Evolutionary conservation across 2,113 vertebrate genomes (phyloP).

Genomic region (Ceyx cyanopectus): DNA sequence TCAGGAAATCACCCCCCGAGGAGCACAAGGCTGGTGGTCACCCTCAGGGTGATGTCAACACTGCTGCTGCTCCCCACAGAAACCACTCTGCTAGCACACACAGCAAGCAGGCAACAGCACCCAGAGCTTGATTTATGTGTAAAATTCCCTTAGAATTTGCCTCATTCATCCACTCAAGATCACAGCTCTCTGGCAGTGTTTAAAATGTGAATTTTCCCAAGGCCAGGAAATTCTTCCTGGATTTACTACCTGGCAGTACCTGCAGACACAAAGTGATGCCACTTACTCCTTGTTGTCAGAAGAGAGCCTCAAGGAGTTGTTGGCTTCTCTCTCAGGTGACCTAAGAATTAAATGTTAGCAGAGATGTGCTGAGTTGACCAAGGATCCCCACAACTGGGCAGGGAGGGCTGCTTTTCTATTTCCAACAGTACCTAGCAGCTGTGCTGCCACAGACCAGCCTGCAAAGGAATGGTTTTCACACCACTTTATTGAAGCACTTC

Average conservation of each 20-base stretch:
- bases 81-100: neutral
- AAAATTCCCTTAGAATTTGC: neutral
- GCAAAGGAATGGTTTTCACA: slow-evolving; percentile 17
- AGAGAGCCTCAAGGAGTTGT: neutral
- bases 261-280: neutral
- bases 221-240: neutral
- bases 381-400: neutral
- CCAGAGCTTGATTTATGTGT: neutral
- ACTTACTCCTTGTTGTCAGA: no score
- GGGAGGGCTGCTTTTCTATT: neutral
- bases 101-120: neutral
- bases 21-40: neutral
- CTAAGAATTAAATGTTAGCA: neutral
- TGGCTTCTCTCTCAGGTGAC: neutral
- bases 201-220: neutral
- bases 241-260: neutral
- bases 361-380: neutral
- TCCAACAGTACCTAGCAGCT: neutral
- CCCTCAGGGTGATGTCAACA: neutral
- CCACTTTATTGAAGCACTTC: slow-evolving; percentile 70
- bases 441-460: neutral
- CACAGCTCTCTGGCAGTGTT: neutral
- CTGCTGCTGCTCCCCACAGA: neutral
- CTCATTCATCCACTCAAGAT: neutral
- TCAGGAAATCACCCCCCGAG: neutral